These are phyloP conservation scores for Dendrocincla fuliginosa DNA, from an alignment of 2,797 vertebrate species.

Conservation along the genomic window DNA sequence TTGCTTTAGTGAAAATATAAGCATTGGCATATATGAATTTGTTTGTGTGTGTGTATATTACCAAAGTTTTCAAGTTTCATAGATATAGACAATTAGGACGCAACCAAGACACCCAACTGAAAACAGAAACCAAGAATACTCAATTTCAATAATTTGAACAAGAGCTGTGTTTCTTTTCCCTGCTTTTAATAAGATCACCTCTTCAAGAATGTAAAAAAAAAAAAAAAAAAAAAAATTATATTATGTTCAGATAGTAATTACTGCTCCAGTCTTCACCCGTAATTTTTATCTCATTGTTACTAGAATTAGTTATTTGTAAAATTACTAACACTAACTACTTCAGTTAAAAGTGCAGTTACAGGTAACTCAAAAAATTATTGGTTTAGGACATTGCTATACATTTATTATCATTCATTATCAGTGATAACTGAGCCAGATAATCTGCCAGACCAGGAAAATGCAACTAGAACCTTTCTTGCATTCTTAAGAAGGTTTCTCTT, in stretches of 20 bases:
- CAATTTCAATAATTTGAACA: not conserved
- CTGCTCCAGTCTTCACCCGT: not conserved
- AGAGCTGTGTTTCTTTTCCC: not conserved
- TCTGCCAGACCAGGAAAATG: not conserved
- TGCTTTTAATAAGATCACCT: not conserved
- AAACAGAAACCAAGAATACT: not conserved
- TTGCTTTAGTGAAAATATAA: not conserved
- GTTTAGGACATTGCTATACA: not conserved
- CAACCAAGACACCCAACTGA: not conserved
- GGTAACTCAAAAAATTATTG: not conserved
- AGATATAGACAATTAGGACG: not conserved
- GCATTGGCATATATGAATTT: not conserved
- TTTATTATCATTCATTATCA: not conserved
- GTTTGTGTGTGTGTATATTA: not conserved
- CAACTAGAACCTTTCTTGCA: not conserved
- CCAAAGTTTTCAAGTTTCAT: not conserved
- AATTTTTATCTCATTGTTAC: not conserved
- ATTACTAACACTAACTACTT: not conserved
- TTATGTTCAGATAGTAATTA: not conserved
- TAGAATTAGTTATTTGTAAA: slow-evolving; percentile 7
- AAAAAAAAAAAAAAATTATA: not conserved
- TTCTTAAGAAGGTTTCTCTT: not conserved
- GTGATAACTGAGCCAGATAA: not conserved
- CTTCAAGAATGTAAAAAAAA: not conserved
- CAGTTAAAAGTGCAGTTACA: not conserved